Conservation (phyloP, 2,888 invertebrate species). For the Volucella inanis region DNA sequence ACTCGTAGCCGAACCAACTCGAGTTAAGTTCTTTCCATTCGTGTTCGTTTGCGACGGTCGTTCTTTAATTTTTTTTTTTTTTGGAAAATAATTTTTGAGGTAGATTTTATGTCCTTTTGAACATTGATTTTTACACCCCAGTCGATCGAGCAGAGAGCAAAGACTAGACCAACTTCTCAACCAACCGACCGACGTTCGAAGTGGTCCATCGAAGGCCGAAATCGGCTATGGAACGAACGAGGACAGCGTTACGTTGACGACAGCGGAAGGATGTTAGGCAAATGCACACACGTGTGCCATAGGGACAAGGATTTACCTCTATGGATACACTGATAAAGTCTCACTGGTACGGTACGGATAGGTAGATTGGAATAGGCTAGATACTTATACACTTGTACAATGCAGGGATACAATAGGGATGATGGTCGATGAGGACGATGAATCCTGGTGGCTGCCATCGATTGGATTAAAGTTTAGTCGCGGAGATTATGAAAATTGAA, state of each 20-base stretch:
- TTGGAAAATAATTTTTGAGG: slow-evolving; percentile 60
- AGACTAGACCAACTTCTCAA: slow-evolving; percentile 12
- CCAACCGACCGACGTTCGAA: background rate
- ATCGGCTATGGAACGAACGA: slow-evolving; percentile 31
- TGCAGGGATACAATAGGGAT: slow-evolving; percentile 4
- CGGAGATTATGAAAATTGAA: slow-evolving; percentile 71
- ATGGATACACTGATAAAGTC: slow-evolving; percentile 2
- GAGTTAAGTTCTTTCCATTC: background rate
- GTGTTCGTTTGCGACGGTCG: background rate
- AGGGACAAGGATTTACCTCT: slow-evolving; percentile 5
- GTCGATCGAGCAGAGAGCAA: slow-evolving; percentile 54
- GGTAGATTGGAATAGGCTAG: background rate
- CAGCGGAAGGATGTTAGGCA: slow-evolving; percentile 62
- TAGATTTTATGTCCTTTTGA: slow-evolving; percentile 72
- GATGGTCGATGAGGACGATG: slow-evolving; percentile 34
- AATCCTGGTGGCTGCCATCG: slow-evolving; percentile 49
- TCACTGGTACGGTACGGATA: background rate
- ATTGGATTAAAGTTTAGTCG: slow-evolving; percentile 67
- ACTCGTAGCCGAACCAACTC: no score
- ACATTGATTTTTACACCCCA: slow-evolving; percentile 73
- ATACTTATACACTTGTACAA: background rate
- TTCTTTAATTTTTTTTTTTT: slow-evolving; percentile 6
- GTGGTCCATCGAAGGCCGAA: slow-evolving; percentile 39
- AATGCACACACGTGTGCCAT: slow-evolving; percentile 26
- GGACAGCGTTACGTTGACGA: background rate